Conservation (phyloP, 2,797 vertebrate genomes). For the Intellagama lesueurii region DNA sequence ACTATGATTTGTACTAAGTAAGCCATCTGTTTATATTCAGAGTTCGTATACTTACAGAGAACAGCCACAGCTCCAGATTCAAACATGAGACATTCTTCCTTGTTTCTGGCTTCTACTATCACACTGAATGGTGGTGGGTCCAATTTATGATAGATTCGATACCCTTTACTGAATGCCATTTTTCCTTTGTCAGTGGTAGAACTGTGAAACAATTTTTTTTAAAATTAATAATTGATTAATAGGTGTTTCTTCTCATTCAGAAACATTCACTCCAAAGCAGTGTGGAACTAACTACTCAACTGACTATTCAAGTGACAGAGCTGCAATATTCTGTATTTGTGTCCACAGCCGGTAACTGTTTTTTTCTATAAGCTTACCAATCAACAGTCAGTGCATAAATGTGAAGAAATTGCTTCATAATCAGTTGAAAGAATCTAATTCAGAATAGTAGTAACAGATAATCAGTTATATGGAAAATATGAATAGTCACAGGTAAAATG, state of each 20-base stretch:
- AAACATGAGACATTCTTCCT: conserved; percentile 96
- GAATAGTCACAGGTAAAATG: neutral
- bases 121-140: conserved; percentile 96
- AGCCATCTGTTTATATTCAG: conserved; percentile 24
- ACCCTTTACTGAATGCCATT: conserved; percentile 99
- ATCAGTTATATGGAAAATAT: neutral
- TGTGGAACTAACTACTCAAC: neutral
- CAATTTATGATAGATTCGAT: conserved; percentile 96
- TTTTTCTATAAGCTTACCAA: neutral
- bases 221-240: conserved; percentile 24
- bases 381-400: neutral
- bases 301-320: neutral
- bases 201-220: conserved; percentile 63
- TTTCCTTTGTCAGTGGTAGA: conserved; percentile 64
- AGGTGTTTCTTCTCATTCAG: neutral
- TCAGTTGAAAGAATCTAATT: neutral
- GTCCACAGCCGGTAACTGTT: neutral
- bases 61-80: conserved; percentile 97
- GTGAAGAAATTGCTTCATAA: neutral
- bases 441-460: neutral
- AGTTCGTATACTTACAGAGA: conserved; percentile 87
- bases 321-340: neutral
- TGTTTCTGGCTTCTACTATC: conserved; percentile 92
- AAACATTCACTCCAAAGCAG: conserved; percentile 11
- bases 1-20: neutral